Percentiles rank a stretch among this genome's conserved stretches.
These are phyloP conservation scores for Bombus confusus DNA, from an alignment of 1,140 invertebrate species.

Conservation along the genomic window DNA sequence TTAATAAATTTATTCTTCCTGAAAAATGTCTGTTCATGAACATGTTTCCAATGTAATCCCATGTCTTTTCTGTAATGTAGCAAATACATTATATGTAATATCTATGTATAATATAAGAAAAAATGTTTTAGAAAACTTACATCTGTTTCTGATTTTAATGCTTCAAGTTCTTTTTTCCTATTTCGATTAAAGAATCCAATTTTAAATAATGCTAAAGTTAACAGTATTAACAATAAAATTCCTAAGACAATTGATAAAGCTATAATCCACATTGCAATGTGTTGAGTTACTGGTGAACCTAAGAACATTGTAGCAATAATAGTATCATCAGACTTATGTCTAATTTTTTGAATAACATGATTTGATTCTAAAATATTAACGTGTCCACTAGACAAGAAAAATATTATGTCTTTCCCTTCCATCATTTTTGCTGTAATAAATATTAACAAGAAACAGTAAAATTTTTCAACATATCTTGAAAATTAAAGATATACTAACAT, in stretches of 20 bases:
- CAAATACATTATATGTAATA: slow-evolving; percentile 19
- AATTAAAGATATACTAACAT: neutral
- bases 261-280: slow-evolving; percentile 76
- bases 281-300: slow-evolving; percentile 59
- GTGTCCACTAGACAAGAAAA: slow-evolving; percentile 69
- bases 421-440: slow-evolving; percentile 65
- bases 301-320: slow-evolving; percentile 74
- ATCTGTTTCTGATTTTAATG: slow-evolving; percentile 62
- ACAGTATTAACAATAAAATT: slow-evolving; percentile 72
- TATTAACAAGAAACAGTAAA: slow-evolving; percentile 6
- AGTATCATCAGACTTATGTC: slow-evolving; percentile 53
- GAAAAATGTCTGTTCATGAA: slow-evolving; percentile 52
- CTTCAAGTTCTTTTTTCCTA: slow-evolving; percentile 73
- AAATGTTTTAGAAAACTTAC: slow-evolving; percentile 41
- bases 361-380: slow-evolving; percentile 65
- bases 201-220: slow-evolving; percentile 74
- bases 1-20: slow-evolving; percentile 44
- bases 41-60: slow-evolving; percentile 44
- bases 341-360: slow-evolving; percentile 48
- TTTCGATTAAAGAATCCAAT: slow-evolving; percentile 79
- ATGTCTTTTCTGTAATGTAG: slow-evolving; percentile 43
- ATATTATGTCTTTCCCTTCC: slow-evolving; percentile 72
- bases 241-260: slow-evolving; percentile 76
- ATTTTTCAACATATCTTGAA: neutral
- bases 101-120: neutral